phyloP scores from a whole-genome alignment of 2,888 invertebrate species.

The Uropetala carovei region DNA sequence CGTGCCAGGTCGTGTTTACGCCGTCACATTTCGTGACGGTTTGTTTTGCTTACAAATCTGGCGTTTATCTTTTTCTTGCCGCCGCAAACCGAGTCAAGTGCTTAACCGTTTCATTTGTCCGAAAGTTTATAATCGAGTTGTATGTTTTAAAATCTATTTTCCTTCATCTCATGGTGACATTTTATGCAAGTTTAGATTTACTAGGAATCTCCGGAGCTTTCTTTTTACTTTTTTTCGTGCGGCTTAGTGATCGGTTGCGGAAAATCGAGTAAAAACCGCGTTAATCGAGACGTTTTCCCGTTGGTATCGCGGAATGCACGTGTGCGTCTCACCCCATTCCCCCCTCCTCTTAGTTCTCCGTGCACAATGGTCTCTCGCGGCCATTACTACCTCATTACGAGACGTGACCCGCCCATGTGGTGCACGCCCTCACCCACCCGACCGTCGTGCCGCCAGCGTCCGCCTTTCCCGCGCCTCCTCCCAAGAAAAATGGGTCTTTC shows the following conservation, averaged over 20 bases:
- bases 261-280: too few relatives aligned
- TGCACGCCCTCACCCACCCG: conserved; percentile 11
- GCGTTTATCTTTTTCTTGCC: not conserved
- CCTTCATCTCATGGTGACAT: too few relatives aligned
- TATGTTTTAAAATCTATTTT: too few relatives aligned
- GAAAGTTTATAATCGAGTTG: too few relatives aligned
- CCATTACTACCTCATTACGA: conserved; percentile 58
- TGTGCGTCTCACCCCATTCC: not conserved
- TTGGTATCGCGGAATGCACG: not conserved
- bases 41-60: not conserved
- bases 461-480: conserved; percentile 14
- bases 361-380: conserved; percentile 10
- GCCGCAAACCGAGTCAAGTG: not conserved
- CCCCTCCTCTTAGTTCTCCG: not conserved
- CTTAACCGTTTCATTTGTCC: not conserved
- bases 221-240: too few relatives aligned
- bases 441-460: not conserved
- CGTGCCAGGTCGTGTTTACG: not conserved
- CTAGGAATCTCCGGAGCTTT: too few relatives aligned
- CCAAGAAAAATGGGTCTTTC: conserved; percentile 53
- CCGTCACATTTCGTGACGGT: not conserved
- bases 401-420: conserved; percentile 48
- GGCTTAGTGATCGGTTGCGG: too few relatives aligned
- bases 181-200: too few relatives aligned
- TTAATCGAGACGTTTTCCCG: too few relatives aligned